phyloP scores from a whole-genome alignment of 2,888 invertebrate species.

The Actias luna region DNA sequence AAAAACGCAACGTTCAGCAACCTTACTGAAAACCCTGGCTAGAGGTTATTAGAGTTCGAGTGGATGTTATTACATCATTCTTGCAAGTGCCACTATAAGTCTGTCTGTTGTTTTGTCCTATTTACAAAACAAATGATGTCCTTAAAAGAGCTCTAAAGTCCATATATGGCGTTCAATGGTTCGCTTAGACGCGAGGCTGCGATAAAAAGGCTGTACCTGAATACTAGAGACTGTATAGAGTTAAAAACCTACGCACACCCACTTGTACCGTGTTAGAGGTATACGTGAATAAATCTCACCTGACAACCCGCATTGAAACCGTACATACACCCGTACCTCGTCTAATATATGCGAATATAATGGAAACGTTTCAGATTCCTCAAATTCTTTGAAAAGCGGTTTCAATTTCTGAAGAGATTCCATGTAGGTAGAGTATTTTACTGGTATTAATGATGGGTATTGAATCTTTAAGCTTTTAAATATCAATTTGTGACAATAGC shows the following conservation, averaged over 20 bases:
- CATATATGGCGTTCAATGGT: slow-evolving; percentile 54
- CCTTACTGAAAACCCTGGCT: neutral
- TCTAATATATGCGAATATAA: slow-evolving; percentile 31
- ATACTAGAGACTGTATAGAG: slow-evolving; percentile 38
- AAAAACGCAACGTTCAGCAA: neutral
- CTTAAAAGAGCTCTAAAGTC: slow-evolving; percentile 50
- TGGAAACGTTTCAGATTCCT: slow-evolving; percentile 29
- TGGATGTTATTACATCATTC: slow-evolving; percentile 8
- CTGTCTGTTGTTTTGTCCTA: slow-evolving; percentile 38
- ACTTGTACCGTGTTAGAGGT: slow-evolving; percentile 52
- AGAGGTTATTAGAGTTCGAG: slow-evolving; percentile 16
- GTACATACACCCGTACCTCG: slow-evolving; percentile 28
- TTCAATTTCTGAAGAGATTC: slow-evolving; percentile 23
- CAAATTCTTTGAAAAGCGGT: slow-evolving; percentile 24
- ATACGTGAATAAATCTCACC: slow-evolving; percentile 68
- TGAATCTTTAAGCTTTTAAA: neutral
- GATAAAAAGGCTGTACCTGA: slow-evolving; percentile 50
- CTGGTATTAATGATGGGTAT: neutral
- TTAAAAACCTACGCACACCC: slow-evolving; percentile 63
- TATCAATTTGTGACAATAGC: neutral
- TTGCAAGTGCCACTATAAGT: slow-evolving; percentile 40
- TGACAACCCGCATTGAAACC: slow-evolving; percentile 44
- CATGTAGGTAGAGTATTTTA: slow-evolving; percentile 16
- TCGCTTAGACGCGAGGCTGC: slow-evolving; percentile 53
- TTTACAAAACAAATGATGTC: slow-evolving; percentile 45